Base-by-base conservation (phyloP, 2,797 vertebrate species). In the Meda fulgida region DNA sequence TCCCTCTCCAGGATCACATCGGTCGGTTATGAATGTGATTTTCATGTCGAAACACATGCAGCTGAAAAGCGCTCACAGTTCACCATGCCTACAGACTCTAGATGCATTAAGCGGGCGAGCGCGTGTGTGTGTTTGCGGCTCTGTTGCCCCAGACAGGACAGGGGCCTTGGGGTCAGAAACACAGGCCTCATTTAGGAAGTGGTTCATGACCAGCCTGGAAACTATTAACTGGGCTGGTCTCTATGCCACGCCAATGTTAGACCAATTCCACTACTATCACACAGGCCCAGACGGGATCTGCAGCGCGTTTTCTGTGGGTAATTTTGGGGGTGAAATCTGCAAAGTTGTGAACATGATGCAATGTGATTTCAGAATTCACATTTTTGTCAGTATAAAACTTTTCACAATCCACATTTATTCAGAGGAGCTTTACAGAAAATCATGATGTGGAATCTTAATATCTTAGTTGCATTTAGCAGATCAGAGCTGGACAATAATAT, bases 141-240 rank as follows among this genome's bases (percentile, higher is more conserved):
- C 90, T 92, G 90, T 89, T 88, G 83, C 80, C 86, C 90, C 90
- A 90, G 84, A 82, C 85, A 82, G 71, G 85, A 84, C 80, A 87
- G 85, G 82, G 86, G 72, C 88, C 70, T 88, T 86, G 77, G 87
- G 88, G 83, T 87, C 81, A 89, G 70, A 90, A 90, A 87, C 89
- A 93, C 89, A 92, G 92, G 92, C 93, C 16, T 79, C 73, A 84
- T 78, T 93, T 92, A 95, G 93, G 93, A 95, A 94, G 92, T 92
- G 89, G 87, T 92, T 89, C 88, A 84, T 92, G 87, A 89, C 93
- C 91, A 87, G 88, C 88, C 90, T 94, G 94, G 94, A 95, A 95
- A 94, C 92, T 93, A 92, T 94, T 94, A 94, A 92, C 91, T 91
- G 92, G 91, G 91, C 91, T 36, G 48, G 46, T 67, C 72, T 83